These are phyloP conservation scores for Catocala nupta DNA, from an alignment of 2,888 invertebrate species.

Conservation along the genomic window DNA sequence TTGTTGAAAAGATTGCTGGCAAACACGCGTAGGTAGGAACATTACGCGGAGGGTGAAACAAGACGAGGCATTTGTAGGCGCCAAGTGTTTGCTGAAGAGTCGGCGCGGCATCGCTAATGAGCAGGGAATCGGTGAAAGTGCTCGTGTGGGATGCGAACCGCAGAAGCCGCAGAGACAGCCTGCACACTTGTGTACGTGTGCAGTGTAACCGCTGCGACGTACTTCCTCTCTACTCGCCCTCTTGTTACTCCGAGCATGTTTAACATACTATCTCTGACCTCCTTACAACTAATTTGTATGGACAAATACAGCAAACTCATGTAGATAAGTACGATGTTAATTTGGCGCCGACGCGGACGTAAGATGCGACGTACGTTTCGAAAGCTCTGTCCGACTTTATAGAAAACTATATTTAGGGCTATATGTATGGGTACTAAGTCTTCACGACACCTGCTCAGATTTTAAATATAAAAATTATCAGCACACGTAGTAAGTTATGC, in stretches of 20 bases:
- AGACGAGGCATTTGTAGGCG: slow-evolving; percentile 74
- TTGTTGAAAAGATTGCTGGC: slow-evolving; percentile 55
- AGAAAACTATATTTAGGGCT: no score
- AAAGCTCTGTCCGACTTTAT: slow-evolving; percentile 19
- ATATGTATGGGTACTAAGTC: no score
- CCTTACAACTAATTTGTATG: slow-evolving; percentile 47
- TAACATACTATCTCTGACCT: slow-evolving; percentile 53
- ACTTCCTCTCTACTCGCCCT: slow-evolving; percentile 47
- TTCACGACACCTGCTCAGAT: no score
- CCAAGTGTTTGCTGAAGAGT: slow-evolving; percentile 78
- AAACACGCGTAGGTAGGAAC: slow-evolving; percentile 52
- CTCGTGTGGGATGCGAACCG: slow-evolving; percentile 62
- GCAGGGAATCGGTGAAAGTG: slow-evolving; percentile 76
- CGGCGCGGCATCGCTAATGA: slow-evolving; percentile 79
- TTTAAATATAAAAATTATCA: no score
- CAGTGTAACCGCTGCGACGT: slow-evolving; percentile 31
- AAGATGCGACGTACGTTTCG: slow-evolving; percentile 27
- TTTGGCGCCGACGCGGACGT: slow-evolving; percentile 17
- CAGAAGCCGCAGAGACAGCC: slow-evolving; percentile 58
- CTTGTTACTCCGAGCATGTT: slow-evolving; percentile 53
- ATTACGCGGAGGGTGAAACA: slow-evolving; percentile 61
- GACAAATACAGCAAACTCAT: slow-evolving; percentile 37
- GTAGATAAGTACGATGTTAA: slow-evolving; percentile 21
- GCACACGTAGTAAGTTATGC: no score
- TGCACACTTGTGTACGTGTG: slow-evolving; percentile 47